Conservation (phyloP, 1,140 invertebrate genomes). For the Parapsyche elsis region DNA sequence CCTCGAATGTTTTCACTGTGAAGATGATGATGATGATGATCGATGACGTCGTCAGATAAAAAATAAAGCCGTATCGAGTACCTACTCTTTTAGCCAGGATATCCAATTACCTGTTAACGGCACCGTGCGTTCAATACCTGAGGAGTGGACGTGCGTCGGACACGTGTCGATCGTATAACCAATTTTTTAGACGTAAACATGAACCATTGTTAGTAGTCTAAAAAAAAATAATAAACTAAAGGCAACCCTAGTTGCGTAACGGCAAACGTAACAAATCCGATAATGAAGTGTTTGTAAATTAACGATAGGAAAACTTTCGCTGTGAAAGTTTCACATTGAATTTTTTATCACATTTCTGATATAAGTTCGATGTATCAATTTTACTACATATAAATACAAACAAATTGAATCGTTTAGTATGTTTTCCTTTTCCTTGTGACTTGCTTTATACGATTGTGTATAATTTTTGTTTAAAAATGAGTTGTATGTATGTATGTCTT, state of each 20-base stretch:
- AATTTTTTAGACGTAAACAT: background rate
- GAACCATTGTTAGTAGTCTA: background rate
- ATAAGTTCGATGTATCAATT: too few relatives aligned
- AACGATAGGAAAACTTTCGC: background rate
- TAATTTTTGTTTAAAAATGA: too few relatives aligned
- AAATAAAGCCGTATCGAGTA: background rate
- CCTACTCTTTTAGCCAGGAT: slow-evolving; percentile 8
- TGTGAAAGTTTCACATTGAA: too few relatives aligned
- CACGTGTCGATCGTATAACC: slow-evolving; percentile 9
- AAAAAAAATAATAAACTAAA: background rate
- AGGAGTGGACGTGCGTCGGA: slow-evolving; percentile 5
- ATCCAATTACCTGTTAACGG: slow-evolving; percentile 35
- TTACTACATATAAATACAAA: too few relatives aligned
- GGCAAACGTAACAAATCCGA: background rate
- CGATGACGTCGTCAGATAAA: background rate
- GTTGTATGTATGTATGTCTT: too few relatives aligned
- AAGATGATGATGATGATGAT: too few relatives aligned
- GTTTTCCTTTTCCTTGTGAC: too few relatives aligned
- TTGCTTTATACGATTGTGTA: too few relatives aligned
- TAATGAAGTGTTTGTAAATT: background rate
- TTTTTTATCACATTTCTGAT: too few relatives aligned
- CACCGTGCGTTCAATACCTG: slow-evolving; percentile 3
- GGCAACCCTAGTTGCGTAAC: background rate
- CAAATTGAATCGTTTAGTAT: too few relatives aligned
- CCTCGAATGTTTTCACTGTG: background rate